phyloP scores from a whole-genome alignment of 2,797 vertebrate genomes.

The Cuculus canorus region DNA sequence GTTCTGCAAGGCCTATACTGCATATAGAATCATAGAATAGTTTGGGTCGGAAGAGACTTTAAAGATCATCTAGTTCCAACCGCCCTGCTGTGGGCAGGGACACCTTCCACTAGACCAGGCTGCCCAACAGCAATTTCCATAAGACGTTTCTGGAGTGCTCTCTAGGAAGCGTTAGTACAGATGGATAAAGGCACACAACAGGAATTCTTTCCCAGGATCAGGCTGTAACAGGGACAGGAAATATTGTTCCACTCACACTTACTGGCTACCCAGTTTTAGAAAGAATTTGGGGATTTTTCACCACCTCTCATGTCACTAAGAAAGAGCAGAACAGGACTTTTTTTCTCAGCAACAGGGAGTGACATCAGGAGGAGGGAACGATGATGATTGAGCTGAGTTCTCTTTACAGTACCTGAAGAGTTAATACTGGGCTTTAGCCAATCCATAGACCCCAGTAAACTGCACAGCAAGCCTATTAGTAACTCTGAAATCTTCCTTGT shows the following conservation, averaged over 20 bases:
- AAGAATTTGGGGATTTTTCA: neutral
- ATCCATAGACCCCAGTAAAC: neutral
- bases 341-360: neutral
- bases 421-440: neutral
- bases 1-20: neutral
- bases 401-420: neutral
- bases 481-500: neutral
- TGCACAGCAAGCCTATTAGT: neutral
- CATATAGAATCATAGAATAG: neutral
- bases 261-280: rapidly evolving
- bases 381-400: neutral
- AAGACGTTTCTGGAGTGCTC: neutral
- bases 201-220: rapidly evolving
- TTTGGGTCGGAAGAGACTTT: no score
- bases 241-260: neutral
- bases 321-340: neutral
- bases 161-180: neutral
- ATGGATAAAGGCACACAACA: neutral
- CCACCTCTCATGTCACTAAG: neutral
- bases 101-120: no score
- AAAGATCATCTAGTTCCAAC: no score
- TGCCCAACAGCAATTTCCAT: rapidly evolving
- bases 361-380: neutral
- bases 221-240: neutral
- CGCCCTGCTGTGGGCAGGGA: no score